Base-by-base conservation (phyloP, 2,888 invertebrate species). In the Branchipolynoe longqiensis region DNA sequence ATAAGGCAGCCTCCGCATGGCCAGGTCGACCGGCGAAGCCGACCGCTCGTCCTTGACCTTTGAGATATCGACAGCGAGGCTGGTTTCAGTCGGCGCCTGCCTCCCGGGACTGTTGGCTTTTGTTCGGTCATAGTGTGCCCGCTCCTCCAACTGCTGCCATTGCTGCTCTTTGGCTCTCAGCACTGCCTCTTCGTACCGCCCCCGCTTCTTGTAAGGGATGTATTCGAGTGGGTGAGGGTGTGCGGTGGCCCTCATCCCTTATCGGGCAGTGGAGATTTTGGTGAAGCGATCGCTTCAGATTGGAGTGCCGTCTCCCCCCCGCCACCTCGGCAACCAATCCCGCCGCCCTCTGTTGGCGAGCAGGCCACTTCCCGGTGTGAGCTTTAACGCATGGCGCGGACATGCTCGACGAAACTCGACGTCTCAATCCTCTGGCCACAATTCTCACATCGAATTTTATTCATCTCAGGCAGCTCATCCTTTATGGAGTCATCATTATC, bases 361-460 rank as follows among this genome's bases (percentile, higher is more conserved):
- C n/a, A 12, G 18, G 54, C 56, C 1, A 33, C 58, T 2, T 62
- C 59, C n/a, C 0, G 59, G n/a, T 22, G 59, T 62, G 22, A 83
- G 62, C 36, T 89, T n/a, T n/a, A n/a, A n/a, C n/a, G n/a, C n/a
- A n/a, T n/a, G n/a, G 97, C 97, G 83, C 98, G 95, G 90, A 98
- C 97, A 93, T 98, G 98, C 91, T 98, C 98, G 33, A 98, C 98
- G 92, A 98, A 98, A 86, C 97, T 95, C 8, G 97, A 96, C 85
- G 98, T 97, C 94, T 98, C 98, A 89, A 98, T 98, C 95, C 97
- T 98, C 88, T 97, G 97, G 73, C 97, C 97, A 93, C 98, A 99
- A 94, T 98, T 98, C 92, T 98, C 98, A 94, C 98, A 98, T 22
- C 97, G 97, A 88, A 98, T 98, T 89, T 97, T 95, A 84, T 88